A percentile compares a stretch with the other conserved stretches of the same genome.
These are phyloP conservation scores for Nasonovia ribisnigri DNA, from an alignment of 2,888 invertebrate species.

Conservation along the genomic window DNA sequence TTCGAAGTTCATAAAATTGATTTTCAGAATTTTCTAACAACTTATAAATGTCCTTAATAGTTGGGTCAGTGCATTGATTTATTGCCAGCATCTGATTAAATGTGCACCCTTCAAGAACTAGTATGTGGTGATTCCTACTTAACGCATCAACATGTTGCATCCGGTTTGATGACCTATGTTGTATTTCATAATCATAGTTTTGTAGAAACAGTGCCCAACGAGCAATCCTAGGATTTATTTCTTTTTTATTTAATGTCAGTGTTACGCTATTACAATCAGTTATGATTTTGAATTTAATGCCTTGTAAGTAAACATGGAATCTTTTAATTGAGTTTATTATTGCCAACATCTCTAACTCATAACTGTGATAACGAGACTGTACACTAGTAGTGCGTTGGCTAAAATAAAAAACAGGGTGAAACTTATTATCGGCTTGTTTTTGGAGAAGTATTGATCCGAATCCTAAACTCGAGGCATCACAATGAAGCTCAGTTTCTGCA, in stretches of 20 bases:
- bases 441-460: constrained; percentile 21
- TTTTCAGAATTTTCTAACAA: background rate
- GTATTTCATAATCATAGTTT: too few relatives aligned
- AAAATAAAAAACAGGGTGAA: background rate
- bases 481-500: constrained; percentile 30
- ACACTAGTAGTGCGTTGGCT: constrained; percentile 10
- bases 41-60: background rate
- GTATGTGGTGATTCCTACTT: too few relatives aligned
- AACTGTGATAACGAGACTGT: background rate
- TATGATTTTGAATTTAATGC: too few relatives aligned
- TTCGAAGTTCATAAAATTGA: constrained; percentile 12
- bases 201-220: too few relatives aligned
- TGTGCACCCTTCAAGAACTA: too few relatives aligned
- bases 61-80: too few relatives aligned
- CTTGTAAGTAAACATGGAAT: constrained; percentile 10
- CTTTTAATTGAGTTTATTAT: background rate
- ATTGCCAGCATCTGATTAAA: too few relatives aligned
- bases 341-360: constrained; percentile 39
- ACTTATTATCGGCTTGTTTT: background rate
- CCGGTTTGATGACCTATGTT: too few relatives aligned
- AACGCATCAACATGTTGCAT: too few relatives aligned
- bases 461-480: background rate
- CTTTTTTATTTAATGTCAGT: too few relatives aligned
- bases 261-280: too few relatives aligned
- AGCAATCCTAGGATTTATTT: too few relatives aligned